A percentile compares a stretch with the other conserved stretches of the same genome.
phyloP scores from a whole-genome alignment of 2,113 vertebrate species.

The Odocoileus virginianus region DNA sequence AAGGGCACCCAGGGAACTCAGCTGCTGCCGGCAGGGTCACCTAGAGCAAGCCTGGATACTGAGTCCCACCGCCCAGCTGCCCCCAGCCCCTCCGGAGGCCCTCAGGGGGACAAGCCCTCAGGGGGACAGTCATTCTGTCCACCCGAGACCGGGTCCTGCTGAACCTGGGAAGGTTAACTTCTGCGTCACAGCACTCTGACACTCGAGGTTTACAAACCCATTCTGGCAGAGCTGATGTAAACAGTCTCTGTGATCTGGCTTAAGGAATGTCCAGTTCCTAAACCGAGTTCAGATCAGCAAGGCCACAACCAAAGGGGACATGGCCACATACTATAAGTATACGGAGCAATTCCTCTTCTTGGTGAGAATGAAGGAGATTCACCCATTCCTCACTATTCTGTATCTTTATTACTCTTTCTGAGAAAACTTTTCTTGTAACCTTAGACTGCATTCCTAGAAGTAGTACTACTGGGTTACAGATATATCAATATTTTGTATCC shows the following conservation, averaged over 20 bases:
- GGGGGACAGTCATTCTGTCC: background rate
- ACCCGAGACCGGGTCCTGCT: background rate
- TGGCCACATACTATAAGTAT: background rate
- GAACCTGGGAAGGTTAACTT: background rate
- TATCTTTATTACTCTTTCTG: background rate
- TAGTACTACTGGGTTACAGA: background rate
- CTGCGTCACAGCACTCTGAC: background rate
- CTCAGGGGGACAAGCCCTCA: fast-evolving
- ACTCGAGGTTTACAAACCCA: background rate
- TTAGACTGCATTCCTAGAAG: background rate
- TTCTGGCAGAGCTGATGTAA: background rate
- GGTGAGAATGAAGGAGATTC: background rate
- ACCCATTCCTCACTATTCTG: background rate
- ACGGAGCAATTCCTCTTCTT: background rate
- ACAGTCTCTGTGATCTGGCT: background rate
- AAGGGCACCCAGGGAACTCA: background rate
- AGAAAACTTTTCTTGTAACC: background rate
- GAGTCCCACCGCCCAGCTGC: no score
- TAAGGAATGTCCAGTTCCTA: background rate
- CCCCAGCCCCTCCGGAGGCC: background rate
- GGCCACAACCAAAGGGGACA: background rate
- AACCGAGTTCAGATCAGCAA: background rate
- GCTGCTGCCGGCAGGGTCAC: background rate
- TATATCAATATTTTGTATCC: background rate
- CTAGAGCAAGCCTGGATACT: background rate